phyloP scores from a whole-genome alignment of 1,140 invertebrate genomes.

The Capitella teleta region DNA sequence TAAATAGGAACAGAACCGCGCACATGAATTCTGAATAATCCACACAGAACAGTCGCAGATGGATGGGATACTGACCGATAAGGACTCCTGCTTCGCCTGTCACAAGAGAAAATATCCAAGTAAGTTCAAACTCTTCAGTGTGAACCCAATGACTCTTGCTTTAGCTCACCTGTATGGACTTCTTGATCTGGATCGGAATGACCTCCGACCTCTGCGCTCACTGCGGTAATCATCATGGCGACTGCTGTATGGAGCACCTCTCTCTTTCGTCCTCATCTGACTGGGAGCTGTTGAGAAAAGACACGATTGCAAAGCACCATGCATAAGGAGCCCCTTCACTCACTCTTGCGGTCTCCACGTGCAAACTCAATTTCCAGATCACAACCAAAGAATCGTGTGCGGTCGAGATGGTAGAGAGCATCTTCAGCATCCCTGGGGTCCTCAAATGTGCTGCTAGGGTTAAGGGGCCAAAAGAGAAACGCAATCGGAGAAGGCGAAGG shows the following conservation, averaged over 20 bases:
- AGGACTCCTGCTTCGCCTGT: no score
- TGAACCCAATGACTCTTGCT: no score
- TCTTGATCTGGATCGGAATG: not conserved
- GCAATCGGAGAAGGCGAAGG: no score
- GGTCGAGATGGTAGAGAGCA: slow-evolving; percentile 43
- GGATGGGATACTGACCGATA: no score
- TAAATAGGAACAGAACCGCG: no score
- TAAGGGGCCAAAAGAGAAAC: no score
- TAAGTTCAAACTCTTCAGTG: no score
- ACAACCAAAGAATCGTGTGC: slow-evolving; percentile 40
- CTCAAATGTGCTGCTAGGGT: slow-evolving; percentile 44
- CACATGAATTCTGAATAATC: no score
- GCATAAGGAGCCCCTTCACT: slow-evolving; percentile 15
- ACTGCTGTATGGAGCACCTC: not conserved
- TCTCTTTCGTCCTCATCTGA: not conserved
- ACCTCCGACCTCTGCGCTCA: not conserved
- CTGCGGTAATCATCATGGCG: not conserved
- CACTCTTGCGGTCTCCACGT: slow-evolving; percentile 48
- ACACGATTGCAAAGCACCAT: not conserved
- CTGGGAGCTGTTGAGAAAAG: not conserved
- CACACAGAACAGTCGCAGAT: no score
- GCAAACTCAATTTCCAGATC: slow-evolving; percentile 48
- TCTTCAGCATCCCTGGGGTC: slow-evolving; percentile 48
- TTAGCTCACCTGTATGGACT: slow-evolving; percentile 2
- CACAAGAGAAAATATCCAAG: no score